A percentile compares a stretch with the other conserved stretches of the same genome.
These are phyloP conservation scores for Drosophila seguyi DNA, from an alignment of 1,140 invertebrate species.

Conservation along the genomic window DNA sequence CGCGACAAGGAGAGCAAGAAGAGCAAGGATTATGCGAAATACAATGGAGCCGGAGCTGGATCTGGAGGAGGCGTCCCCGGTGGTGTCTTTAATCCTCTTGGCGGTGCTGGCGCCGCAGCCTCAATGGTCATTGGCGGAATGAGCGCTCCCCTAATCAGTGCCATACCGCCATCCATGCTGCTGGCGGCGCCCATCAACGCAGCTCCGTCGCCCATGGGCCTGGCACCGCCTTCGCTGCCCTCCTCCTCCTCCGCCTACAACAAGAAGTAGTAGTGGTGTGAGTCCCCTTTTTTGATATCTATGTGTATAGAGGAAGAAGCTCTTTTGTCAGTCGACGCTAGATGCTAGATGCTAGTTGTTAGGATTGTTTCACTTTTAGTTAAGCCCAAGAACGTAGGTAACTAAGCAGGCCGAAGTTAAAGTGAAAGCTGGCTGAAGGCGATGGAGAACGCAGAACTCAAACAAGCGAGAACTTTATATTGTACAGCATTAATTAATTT, in stretches of 20 bases:
- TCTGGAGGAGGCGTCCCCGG: constrained; percentile 9
- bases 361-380: constrained; percentile 65
- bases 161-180: constrained; percentile 41
- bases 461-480: constrained; percentile 47
- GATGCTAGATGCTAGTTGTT: constrained; percentile 40
- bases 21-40: constrained; percentile 76
- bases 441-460: constrained; percentile 36
- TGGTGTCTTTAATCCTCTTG: constrained; percentile 50
- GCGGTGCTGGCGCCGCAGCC: constrained; percentile 72
- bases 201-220: background rate
- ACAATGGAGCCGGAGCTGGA: constrained; percentile 65
- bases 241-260: constrained; percentile 48
- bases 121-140: constrained; percentile 15
- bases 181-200: constrained; percentile 45
- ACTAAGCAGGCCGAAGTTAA: no score
- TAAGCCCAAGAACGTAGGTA: constrained; percentile 30
- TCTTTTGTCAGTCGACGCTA: constrained; percentile 40
- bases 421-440: background rate
- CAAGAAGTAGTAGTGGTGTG: constrained; percentile 60
- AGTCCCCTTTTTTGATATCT: constrained; percentile 28
- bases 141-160: constrained; percentile 37
- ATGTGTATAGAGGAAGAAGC: constrained; percentile 23
- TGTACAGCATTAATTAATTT: constrained; percentile 84
- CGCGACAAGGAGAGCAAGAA: constrained; percentile 84
- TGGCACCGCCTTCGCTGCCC: constrained; percentile 57